Evolutionary conservation across 2,113 vertebrate species (phyloP).

Genomic region (Halcyon malimbica): DNA sequence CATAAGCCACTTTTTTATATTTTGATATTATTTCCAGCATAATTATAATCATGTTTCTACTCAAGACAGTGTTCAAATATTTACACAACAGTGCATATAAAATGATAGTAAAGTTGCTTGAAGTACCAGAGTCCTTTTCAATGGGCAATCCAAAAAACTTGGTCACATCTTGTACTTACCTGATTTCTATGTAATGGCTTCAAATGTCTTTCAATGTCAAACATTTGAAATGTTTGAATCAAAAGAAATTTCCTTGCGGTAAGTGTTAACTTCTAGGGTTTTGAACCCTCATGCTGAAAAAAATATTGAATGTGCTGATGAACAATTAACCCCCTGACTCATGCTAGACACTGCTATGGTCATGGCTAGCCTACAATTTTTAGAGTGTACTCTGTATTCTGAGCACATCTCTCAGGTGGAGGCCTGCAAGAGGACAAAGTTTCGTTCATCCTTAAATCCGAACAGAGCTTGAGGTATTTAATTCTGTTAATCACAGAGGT

Average conservation of each 20-base stretch:
- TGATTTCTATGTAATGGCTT: background rate
- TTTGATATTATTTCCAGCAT: background rate
- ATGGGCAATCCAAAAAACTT: background rate
- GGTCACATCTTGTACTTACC: background rate
- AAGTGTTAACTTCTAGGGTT: background rate
- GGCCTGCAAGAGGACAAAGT: background rate
- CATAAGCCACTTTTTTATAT: background rate
- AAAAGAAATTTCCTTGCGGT: background rate
- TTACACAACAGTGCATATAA: background rate
- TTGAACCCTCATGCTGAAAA: background rate
- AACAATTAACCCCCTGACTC: background rate
- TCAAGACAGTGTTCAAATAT: background rate
- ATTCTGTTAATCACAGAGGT: background rate
- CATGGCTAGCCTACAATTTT: background rate
- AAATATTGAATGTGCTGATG: background rate
- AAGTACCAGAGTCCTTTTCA: background rate
- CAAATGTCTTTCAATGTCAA: background rate
- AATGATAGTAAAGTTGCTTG: background rate
- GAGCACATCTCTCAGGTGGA: background rate
- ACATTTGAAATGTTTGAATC: background rate
- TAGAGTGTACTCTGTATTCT: background rate
- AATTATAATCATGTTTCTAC: background rate
- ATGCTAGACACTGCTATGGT: background rate
- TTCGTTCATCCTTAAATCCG: background rate
- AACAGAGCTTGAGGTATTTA: background rate